phyloP scores from a whole-genome alignment of 2,888 invertebrate species.

The Ethmia dodecea region DNA sequence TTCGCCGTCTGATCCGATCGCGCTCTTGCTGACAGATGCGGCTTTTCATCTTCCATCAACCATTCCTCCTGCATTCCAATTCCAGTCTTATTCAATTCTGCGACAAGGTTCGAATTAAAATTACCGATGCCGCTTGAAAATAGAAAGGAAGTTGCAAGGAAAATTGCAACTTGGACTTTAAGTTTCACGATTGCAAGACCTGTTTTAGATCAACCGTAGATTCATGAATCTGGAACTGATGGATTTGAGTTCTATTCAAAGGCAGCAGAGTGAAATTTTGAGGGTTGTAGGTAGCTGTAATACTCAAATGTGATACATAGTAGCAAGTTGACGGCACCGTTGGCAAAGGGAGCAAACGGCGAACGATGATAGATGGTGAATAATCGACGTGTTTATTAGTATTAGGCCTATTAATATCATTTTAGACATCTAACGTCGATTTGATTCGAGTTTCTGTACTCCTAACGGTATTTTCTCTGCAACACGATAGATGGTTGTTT shows the following conservation, averaged over 20 bases:
- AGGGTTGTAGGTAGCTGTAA: too few relatives aligned
- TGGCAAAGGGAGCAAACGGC: conserved; percentile 14
- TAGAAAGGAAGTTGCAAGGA: conserved; percentile 1
- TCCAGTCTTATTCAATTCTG: conserved; percentile 9
- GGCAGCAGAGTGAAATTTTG: too few relatives aligned
- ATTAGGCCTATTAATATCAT: too few relatives aligned
- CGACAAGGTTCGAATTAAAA: not conserved
- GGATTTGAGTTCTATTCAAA: too few relatives aligned
- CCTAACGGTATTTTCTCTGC: too few relatives aligned
- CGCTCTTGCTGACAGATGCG: conserved; percentile 15
- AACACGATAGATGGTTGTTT: too few relatives aligned
- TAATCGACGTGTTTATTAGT: conserved; percentile 5
- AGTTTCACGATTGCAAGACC: conserved; percentile 10
- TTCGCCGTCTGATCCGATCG: conserved; percentile 9
- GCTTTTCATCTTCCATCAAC: conserved; percentile 16
- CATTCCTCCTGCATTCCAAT: not conserved
- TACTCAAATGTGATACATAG: not conserved
- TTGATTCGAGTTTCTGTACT: too few relatives aligned
- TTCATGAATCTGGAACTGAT: too few relatives aligned
- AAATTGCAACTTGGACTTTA: conserved; percentile 13
- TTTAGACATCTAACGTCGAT: too few relatives aligned
- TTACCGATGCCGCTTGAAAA: conserved; percentile 9
- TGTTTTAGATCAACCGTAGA: not conserved
- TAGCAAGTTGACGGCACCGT: conserved; percentile 1
- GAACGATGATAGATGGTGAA: conserved; percentile 14